Base-by-base conservation (phyloP, 2,797 vertebrate genomes). In the Poliocrania exsul region DNA sequence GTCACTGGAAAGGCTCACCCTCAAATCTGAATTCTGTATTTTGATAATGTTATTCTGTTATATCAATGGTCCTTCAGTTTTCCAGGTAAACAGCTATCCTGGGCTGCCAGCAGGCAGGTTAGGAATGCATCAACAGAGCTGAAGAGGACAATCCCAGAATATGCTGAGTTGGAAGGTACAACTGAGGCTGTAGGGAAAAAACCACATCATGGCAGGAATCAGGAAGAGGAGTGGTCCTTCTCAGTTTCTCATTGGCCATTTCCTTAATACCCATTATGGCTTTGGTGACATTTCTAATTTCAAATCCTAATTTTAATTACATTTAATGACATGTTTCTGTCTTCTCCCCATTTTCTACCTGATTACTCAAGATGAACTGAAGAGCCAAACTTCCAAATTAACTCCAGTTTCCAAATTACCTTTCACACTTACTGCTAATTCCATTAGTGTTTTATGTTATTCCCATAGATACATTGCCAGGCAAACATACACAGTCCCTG, bases 391-490 rank as follows among this genome's bases (percentile, higher is more conserved):
- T 60, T 62, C 73, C 75, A 69, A 83, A 94, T 78, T 25, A 83
- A 33, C 78, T 70, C 65, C 20, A 3, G n/a, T 51, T 93, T 87
- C 84, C 89, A 72, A 78, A 78, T 51, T 61, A 49, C 50, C 69
- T 72, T 83, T 92, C 85, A 72, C 80, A 62, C 89, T 91, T 60
- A 58, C 75, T 75, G 91, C 56, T 92, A 92, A 75, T 81, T 14
- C 33, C 92, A 77, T 72, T 33, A 94, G 82, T 25, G 28, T 62
- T 72, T 84, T 5, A 53, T 0, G 1, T 88, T 88, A 86, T 90
- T 93, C 94, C 90, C 93, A 82, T 73, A 92, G 95, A 92, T 84
- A 88, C 92, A 49, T 40, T 70, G 53, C 71, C 88, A 86, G 74
- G 51, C 86, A 95, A 95, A 95, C 80, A 93, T 7, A 80, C 79